Conservation (phyloP, 2,113 vertebrate genomes). For the Egretta garzetta region DNA sequence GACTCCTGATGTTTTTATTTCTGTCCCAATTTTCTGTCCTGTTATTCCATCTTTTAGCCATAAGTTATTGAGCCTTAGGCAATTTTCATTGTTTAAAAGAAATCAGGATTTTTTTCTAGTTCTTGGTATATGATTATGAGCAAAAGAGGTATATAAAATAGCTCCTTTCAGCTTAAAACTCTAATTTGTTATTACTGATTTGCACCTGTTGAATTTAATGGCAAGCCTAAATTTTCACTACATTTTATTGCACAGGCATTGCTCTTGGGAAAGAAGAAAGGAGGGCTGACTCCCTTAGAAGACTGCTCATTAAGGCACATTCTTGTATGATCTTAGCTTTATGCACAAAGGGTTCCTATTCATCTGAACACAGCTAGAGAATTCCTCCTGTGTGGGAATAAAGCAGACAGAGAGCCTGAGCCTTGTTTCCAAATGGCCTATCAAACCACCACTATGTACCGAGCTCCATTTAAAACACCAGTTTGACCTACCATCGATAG, state of each 20-base stretch:
- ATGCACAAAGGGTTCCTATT: not conserved
- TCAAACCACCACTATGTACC: not conserved
- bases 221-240: not conserved
- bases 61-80: not conserved
- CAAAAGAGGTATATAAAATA: not conserved
- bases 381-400: not conserved
- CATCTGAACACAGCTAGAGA: not conserved
- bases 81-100: not conserved
- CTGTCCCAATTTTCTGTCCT: not conserved
- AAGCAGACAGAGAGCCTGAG: not conserved
- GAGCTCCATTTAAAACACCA: not conserved
- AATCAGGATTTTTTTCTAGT: not conserved
- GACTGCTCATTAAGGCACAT: not conserved
- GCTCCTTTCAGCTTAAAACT: not conserved
- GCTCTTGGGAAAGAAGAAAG: not conserved
- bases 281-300: not conserved
- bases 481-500: not conserved
- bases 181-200: not conserved
- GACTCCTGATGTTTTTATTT: not conserved
- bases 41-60: not conserved
- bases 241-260: not conserved
- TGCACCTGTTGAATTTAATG: not conserved
- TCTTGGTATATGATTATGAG: not conserved
- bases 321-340: not conserved
- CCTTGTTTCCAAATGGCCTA: not conserved